Evolutionary conservation across 2,113 vertebrate species (phyloP).

Genomic region (Oplegnathus fasciatus): DNA sequence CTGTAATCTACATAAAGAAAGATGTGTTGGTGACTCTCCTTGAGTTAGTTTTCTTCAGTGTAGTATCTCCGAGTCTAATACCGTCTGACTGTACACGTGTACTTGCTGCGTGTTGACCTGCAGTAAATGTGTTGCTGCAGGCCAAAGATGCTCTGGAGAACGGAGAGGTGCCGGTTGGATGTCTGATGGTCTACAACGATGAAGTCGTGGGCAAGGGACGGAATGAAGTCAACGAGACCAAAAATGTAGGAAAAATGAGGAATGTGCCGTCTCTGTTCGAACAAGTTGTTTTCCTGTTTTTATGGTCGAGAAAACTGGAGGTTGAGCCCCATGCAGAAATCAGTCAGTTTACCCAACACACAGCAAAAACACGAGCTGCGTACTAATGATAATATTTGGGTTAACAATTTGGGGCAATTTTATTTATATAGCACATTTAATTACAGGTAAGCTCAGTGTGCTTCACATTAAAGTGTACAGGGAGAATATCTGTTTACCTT

Average conservation of each 20-base stretch:
- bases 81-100: neutral
- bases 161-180: slow-evolving; percentile 95
- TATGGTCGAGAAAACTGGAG: neutral
- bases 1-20: neutral
- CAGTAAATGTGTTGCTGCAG: slow-evolving; percentile 71
- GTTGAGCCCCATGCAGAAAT: neutral
- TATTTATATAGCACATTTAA: neutral
- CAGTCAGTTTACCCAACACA: neutral
- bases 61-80: too few relatives aligned
- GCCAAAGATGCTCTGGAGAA: slow-evolving; percentile 90
- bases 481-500: neutral
- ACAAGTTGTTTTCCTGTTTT: neutral
- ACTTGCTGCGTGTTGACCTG: neutral
- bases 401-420: neutral
- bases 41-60: too few relatives aligned
- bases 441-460: neutral
- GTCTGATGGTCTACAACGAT: slow-evolving; percentile 90
- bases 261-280: neutral
- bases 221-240: slow-evolving; percentile 96
- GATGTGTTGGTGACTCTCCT: neutral
- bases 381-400: too few relatives aligned
- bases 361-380: neutral
- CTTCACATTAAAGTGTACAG: neutral
- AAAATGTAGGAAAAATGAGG: slow-evolving; percentile 87
- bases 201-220: slow-evolving; percentile 89